Base-by-base conservation (phyloP, 2,113 vertebrate genomes). In the Erpornis zantholeuca region DNA sequence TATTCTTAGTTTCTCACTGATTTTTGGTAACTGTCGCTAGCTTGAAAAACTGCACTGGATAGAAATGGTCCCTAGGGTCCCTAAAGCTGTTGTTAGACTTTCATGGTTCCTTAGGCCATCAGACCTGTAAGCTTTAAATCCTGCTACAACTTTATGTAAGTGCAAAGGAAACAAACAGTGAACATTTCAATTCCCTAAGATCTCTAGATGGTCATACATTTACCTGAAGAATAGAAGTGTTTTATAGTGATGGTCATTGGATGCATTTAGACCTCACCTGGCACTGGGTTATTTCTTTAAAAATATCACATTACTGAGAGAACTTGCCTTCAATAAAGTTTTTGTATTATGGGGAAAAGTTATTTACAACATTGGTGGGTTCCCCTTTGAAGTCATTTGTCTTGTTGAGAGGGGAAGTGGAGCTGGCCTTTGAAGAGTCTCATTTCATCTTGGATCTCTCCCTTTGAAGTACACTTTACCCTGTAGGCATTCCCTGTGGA, bases 381-480 rank as follows among this genome's bases (percentile, higher is more conserved):
- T 93, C 82, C 40, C 72, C 93, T 97, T 97, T 97, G 96, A 96
- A 97, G 96, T 96, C 89, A 95, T 96, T 96, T 96, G 94, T 97
- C 94, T 97, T 97, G 77, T 95, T 94, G 93, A 96, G 94, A 94
- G 92, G 89, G 94, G 88, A 94, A 94, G 79, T 86, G 64, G 84
- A 91, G 84, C 73, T 96, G 90, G 94, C 82, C 94, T 97, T 97
- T 97, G 96, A 97, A 97, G 95, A 96, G 69, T 92, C 88, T 94
- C 88, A 96, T 95, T 97, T 96, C 88, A 91, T 97, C 93, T 95
- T 94, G 92, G 76, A 92, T 95, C 87, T 90, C 87, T 94, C 65
- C 47, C 94, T 97, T 97, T 97, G 96, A 97, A 96, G 92, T 97
- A 93, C 70, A 90, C 80, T 97, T 94, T 86, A 88, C 80, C 96